Percentiles rank a stretch among this genome's conserved stretches.
phyloP scores from a whole-genome alignment of 2,113 vertebrate genomes.

The Oxyura jamaicensis region DNA sequence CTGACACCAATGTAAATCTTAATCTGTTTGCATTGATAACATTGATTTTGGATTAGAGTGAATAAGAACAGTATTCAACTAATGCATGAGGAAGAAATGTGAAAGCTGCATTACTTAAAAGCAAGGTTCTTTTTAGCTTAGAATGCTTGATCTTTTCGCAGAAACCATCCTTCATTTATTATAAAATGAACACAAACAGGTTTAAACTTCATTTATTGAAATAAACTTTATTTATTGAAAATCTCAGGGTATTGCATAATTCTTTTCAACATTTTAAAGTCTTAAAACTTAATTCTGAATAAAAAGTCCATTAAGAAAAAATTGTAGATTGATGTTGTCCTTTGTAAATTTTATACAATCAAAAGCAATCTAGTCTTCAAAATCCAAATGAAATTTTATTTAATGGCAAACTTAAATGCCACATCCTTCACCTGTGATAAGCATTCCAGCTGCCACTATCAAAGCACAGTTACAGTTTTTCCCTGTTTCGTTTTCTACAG shows the following conservation, averaged over 20 bases:
- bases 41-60: not conserved
- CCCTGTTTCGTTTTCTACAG: not conserved
- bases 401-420: not conserved
- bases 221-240: constrained; percentile 62
- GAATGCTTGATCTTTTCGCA: not conserved
- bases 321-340: not conserved
- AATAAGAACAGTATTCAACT: not conserved
- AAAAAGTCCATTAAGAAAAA: constrained; percentile 41
- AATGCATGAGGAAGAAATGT: not conserved
- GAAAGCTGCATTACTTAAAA: not conserved
- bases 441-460: not conserved
- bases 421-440: not conserved
- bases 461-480: not conserved
- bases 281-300: constrained; percentile 39
- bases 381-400: not conserved
- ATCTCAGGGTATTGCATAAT: constrained; percentile 16
- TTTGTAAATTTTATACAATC: not conserved
- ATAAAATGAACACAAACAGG: not conserved
- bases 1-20: not conserved
- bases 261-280: constrained; percentile 13
- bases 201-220: constrained; percentile 58
- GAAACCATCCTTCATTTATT: not conserved
- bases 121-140: not conserved
- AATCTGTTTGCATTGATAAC: not conserved
- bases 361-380: not conserved